phyloP scores from a whole-genome alignment of 2,888 invertebrate species.

The Dicyrtomina minuta region DNA sequence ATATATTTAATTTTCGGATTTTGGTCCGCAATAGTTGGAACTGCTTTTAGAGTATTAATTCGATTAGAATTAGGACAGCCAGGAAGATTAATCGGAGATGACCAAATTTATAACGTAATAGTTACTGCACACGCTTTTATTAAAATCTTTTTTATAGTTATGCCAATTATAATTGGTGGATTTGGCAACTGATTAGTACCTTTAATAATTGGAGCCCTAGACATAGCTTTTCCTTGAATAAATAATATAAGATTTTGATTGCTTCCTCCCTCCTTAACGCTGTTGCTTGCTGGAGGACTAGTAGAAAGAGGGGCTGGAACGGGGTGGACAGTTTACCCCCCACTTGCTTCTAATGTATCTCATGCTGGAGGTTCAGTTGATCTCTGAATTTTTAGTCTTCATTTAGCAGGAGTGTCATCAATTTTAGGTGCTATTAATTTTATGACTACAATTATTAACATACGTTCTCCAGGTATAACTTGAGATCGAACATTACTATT shows the following conservation, averaged over 20 bases:
- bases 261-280: slow-evolving; percentile 68
- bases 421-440: slow-evolving; percentile 79
- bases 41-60: too few species aligned
- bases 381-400: slow-evolving; percentile 73
- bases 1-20: slow-evolving; percentile 70
- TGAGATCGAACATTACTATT: slow-evolving; percentile 71
- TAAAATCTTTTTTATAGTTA: slow-evolving; percentile 61
- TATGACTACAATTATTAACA: slow-evolving; percentile 74
- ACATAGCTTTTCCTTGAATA: slow-evolving; percentile 80
- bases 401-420: slow-evolving; percentile 71
- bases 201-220: slow-evolving; percentile 72
- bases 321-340: slow-evolving; percentile 77
- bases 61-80: slow-evolving; percentile 71
- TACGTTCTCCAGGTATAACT: slow-evolving; percentile 63
- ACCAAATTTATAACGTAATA: slow-evolving; percentile 62
- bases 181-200: slow-evolving; percentile 82
- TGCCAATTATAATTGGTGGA: slow-evolving; percentile 71
- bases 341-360: slow-evolving; percentile 65
- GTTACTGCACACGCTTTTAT: slow-evolving; percentile 78
- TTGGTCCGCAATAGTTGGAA: too few species aligned
- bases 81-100: slow-evolving; percentile 65
- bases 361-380: slow-evolving; percentile 71
- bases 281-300: slow-evolving; percentile 66
- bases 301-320: slow-evolving; percentile 73
- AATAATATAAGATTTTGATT: slow-evolving; percentile 84